These are phyloP conservation scores for Macroteleia sp. DNA, from an alignment of 2,888 invertebrate genomes.

Conservation along the genomic window DNA sequence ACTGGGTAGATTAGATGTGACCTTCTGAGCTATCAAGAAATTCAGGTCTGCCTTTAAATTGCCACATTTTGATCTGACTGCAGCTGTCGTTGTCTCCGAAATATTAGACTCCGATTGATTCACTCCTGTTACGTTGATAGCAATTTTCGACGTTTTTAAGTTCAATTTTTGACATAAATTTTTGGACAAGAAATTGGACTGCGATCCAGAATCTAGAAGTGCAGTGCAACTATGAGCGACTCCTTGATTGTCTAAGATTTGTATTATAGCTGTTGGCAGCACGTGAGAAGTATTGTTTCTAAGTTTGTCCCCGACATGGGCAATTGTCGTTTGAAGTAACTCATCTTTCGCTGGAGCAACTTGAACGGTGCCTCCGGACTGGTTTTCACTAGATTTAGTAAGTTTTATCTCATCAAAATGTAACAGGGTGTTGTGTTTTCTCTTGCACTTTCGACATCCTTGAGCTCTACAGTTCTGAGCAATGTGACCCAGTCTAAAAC, in stretches of 20 bases:
- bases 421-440: slow-evolving; percentile 23
- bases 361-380: no score
- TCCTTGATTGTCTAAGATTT: slow-evolving; percentile 1
- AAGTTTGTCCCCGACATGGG: no score
- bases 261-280: slow-evolving; percentile 6
- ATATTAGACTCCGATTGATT: background rate
- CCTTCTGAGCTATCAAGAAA: background rate
- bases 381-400: no score
- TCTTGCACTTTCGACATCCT: slow-evolving; percentile 11
- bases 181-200: background rate
- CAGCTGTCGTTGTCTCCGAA: background rate
- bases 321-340: no score
- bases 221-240: background rate
- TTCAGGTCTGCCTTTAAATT: background rate
- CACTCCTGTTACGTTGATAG: background rate
- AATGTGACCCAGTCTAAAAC: no score
- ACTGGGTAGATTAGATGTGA: slow-evolving; percentile 18
- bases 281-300: slow-evolving; percentile 1
- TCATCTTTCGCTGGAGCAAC: no score
- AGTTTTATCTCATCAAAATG: no score
- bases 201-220: slow-evolving; percentile 14
- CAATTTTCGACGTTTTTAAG: background rate
- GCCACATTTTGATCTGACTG: background rate
- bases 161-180: background rate
- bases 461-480: background rate